phyloP scores from a whole-genome alignment of 92 coral and sea anemone species.

The Diadumene lineata region DNA sequence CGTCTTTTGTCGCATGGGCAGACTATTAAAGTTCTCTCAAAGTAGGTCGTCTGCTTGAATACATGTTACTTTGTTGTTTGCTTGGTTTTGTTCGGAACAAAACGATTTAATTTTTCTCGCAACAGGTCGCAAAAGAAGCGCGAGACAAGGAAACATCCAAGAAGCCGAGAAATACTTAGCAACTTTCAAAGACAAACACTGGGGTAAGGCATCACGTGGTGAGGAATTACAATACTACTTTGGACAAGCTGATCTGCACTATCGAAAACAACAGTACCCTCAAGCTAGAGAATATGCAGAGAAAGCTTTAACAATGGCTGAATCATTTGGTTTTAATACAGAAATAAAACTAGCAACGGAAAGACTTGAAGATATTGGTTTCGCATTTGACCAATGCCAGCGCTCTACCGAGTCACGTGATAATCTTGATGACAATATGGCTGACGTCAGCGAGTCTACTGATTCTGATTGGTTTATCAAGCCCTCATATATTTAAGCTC shows the following conservation, averaged over 20 bases:
- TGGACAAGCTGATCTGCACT: conserved; percentile 57
- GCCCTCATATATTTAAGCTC: neutral
- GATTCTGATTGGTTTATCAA: conserved; percentile 50
- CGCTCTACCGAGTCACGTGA: conserved; percentile 7
- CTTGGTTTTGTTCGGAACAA: neutral
- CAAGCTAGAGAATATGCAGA: conserved; percentile 53
- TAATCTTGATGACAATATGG: neutral
- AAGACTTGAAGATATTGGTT: conserved; percentile 41
- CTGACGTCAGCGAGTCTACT: conserved; percentile 45
- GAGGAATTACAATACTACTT: conserved; percentile 26
- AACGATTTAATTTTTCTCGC: too few relatives aligned
- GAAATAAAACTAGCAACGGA: conserved; percentile 64
- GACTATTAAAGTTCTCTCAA: too few relatives aligned
- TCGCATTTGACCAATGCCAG: neutral
- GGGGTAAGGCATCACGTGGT: conserved; percentile 20
- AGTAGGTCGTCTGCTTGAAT: too few relatives aligned
- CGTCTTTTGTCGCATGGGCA: too few relatives aligned
- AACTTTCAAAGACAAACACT: conserved; percentile 18
- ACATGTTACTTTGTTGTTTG: too few relatives aligned
- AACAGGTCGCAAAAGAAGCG: conserved; percentile 52
- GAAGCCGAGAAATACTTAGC: conserved; percentile 49
- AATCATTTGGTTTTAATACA: conserved; percentile 50
- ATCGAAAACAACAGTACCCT: conserved; percentile 36
- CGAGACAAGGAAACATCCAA: conserved; percentile 46
- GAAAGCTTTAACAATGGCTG: conserved; percentile 45